Base-by-base conservation (phyloP, 2,888 invertebrate genomes). In the Drosophila nr. perissopoda region DNA sequence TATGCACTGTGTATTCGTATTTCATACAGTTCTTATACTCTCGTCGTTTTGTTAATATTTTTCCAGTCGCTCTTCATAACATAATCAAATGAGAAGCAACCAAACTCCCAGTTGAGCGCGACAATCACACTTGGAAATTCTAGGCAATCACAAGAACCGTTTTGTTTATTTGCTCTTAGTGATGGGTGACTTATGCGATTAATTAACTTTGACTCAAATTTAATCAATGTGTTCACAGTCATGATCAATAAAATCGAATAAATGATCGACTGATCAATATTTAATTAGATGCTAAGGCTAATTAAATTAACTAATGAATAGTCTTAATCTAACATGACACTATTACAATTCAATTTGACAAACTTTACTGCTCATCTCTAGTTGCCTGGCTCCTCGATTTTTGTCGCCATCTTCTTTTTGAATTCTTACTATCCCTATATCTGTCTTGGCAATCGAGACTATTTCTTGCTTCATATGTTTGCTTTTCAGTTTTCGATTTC, bases 1-100 rank as follows among this genome's bases (percentile, higher is more conserved):
- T 1, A 10, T 40, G 2, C 40, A n/a, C 16, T 18, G 31, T 4
- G 3, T n/a, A 6, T n/a, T 29, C 4, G 31, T 13, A 31, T 65
- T 66, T 40, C n/a, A 38, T 64, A 18, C 13, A 57, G 53, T 51
- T 40, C n/a, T 58, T 21, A 54, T 64, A 61, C 54, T 58, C 18
- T 40, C 5, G 18, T 7, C 25, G 3, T 40, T 29, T 38, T 33
- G 33, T 52, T 38, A 25, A 21, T 5, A 3, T 7, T 52, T 2
- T 18, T 38, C 8, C 40, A 58, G 56, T 27, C 21, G n/a, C 42
- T 40, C 27, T 16, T n/a, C 33, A 10, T n/a, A 21, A 38, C 29
- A 25, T 21, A 59, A 61, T 5, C 13, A 13, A 29, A 25, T 40
- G 13, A 2, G 21, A n/a, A 53, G 40, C 45, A 51, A n/a, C 21